Evolutionary conservation across 1,140 invertebrate species (phyloP), one percentile per base, ranked within the genome.

Genomic region (Lasaia peninsularis): DNA sequence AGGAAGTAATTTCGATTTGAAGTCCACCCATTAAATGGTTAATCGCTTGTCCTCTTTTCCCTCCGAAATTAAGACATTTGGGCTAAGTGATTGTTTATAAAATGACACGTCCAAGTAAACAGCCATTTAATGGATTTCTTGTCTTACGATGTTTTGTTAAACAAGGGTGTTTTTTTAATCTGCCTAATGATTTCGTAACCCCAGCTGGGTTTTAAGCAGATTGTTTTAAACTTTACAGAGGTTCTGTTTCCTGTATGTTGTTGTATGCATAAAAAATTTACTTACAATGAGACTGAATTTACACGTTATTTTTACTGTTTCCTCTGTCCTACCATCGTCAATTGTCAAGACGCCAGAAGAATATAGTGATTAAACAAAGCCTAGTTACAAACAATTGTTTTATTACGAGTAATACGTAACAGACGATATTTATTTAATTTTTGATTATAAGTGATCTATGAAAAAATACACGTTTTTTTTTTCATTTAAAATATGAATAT

Each of bases 11-110:
- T 48, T 16, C n/a, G 37, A 49, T 32, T 53, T 14, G 37, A 57
- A 40, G 57, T 28, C 49, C 48, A 62, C 21, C n/a, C 40, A 58
- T 37, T 53, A 51, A 48, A 44, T 55, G 35, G 40, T 44, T 58
- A 24, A 63, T 54, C 37, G 50, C 55, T 68, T 59, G 49, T 52
- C 34, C 50, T 67, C 48, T 63, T 65, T 48, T 40, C 57, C 34
- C 58, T 69, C 65, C 63, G 69, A 72, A 80, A 78, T 85, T 67
- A 78, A 85, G 79, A 81, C 75, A 74, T 85, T 70, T 59, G 49
- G 58, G 58, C 52, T 65, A 64, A 71, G 62, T 65, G 66, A 71
- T 50, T 77, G 67, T 76, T 79, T 75, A 71, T 71, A 72, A 73
- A 72, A 69, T 67, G 73, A 69, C 53, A 34, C 62, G 58, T 65